Percentiles rank a stretch among this genome's conserved stretches.
Evolutionary conservation across 2,113 vertebrate species (phyloP).

Genomic region (Hoplias malabaricus): DNA sequence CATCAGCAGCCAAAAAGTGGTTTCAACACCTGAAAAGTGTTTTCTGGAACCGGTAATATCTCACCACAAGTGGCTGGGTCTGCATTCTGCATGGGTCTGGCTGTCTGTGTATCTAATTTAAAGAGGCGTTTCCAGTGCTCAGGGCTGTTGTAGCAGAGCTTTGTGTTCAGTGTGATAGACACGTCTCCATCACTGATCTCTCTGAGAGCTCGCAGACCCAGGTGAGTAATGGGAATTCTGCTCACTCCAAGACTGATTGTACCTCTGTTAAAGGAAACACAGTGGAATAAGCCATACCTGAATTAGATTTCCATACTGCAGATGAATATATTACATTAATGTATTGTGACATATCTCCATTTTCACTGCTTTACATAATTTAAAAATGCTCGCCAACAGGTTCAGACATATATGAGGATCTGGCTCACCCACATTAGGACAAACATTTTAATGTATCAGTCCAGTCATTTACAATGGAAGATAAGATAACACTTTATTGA

Average conservation of each 20-base stretch:
- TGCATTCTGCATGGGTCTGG: slow-evolving; percentile 46
- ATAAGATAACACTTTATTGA: background rate
- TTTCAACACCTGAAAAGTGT: background rate
- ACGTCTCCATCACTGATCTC: slow-evolving; percentile 94
- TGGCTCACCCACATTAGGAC: too few species aligned
- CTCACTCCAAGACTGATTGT: slow-evolving; percentile 79
- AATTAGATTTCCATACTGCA: too few species aligned
- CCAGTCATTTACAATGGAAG: too few species aligned
- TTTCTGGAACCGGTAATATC: background rate
- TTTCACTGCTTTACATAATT: too few species aligned
- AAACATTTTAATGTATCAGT: too few species aligned
- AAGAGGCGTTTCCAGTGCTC: slow-evolving; percentile 83
- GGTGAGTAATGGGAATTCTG: slow-evolving; percentile 70
- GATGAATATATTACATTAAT: too few species aligned
- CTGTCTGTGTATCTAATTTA: slow-evolving; percentile 58
- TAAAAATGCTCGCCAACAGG: too few species aligned
- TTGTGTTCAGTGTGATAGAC: slow-evolving; percentile 73
- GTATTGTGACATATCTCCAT: too few species aligned
- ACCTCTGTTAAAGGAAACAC: slow-evolving; percentile 67
- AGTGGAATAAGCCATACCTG: too few species aligned
- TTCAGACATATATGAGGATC: too few species aligned
- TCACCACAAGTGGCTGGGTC: slow-evolving; percentile 60
- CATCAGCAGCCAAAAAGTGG: too few species aligned
- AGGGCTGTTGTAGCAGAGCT: slow-evolving; percentile 83
- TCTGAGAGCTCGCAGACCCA: slow-evolving; percentile 86